Evolutionary conservation across 2,113 vertebrate species (phyloP).

Genomic region (Dromaius novaehollandiae): DNA sequence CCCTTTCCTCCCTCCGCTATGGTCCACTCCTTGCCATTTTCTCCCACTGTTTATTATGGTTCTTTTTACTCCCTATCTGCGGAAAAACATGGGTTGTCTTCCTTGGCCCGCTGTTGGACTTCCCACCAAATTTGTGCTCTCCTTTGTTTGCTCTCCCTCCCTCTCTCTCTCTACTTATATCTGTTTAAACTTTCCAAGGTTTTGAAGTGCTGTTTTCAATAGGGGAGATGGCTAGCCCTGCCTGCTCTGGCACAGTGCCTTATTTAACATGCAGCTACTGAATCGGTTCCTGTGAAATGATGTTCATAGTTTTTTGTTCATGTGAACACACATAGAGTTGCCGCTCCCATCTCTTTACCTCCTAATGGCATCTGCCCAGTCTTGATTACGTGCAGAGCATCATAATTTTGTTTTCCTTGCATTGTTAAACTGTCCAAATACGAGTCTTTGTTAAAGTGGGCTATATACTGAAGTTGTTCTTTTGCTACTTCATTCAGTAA

Average conservation of each 20-base stretch:
- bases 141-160: neutral
- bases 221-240: conserved; percentile 23
- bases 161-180: neutral
- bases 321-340: neutral
- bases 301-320: neutral
- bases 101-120: conserved; percentile 10
- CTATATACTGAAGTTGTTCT: neutral
- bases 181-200: conserved; percentile 13
- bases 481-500: neutral
- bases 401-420: neutral
- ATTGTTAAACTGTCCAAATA: neutral
- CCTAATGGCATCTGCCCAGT: neutral
- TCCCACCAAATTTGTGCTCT: neutral
- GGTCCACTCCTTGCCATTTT: neutral
- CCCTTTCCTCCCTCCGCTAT: no score
- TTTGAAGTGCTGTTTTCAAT: conserved; percentile 21
- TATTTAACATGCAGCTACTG: neutral
- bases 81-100: conserved; percentile 25
- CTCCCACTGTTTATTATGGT: neutral
- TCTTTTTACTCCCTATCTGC: neutral
- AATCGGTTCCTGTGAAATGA: neutral
- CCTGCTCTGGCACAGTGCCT: neutral
- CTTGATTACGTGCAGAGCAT: neutral
- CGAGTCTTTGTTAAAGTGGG: neutral
- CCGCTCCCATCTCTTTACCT: neutral